These are phyloP conservation scores for Columba guinea DNA, from an alignment of 2,797 vertebrate genomes.

Conservation along the genomic window DNA sequence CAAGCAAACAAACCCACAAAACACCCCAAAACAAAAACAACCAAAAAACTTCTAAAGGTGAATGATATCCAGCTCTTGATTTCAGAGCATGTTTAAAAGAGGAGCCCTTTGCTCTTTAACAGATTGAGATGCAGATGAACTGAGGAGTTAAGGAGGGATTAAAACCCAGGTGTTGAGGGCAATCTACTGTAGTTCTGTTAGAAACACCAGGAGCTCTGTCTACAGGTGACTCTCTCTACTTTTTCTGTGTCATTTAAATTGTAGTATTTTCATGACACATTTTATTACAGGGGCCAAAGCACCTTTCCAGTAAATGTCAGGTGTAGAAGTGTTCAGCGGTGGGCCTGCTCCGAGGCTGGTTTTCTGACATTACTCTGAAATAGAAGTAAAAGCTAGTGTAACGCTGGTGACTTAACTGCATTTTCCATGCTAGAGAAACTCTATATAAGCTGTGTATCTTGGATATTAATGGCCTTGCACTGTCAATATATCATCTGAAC, in stretches of 20 bases:
- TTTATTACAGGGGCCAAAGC: neutral
- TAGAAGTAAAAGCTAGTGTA: neutral
- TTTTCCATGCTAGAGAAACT: neutral
- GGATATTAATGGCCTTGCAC: neutral
- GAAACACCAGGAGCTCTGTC: neutral
- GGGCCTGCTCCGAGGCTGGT: neutral
- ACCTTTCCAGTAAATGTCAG: neutral
- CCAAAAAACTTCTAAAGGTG: neutral
- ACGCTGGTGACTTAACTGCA: neutral
- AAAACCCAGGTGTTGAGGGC: neutral
- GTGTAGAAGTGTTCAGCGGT: neutral
- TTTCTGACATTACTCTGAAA: neutral
- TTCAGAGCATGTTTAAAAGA: neutral
- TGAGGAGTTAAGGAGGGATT: neutral
- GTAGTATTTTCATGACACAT: neutral
- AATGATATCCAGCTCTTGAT: neutral
- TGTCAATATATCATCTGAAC: neutral
- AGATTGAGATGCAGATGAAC: neutral
- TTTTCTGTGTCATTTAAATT: neutral
- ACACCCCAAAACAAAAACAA: no score
- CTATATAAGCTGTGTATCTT: neutral
- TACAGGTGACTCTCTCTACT: neutral
- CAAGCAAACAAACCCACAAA: no score
- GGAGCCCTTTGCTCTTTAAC: neutral
- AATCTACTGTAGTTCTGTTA: neutral